Conservation (phyloP, 2,113 vertebrate species). For the Corythornis cristatus region DNA sequence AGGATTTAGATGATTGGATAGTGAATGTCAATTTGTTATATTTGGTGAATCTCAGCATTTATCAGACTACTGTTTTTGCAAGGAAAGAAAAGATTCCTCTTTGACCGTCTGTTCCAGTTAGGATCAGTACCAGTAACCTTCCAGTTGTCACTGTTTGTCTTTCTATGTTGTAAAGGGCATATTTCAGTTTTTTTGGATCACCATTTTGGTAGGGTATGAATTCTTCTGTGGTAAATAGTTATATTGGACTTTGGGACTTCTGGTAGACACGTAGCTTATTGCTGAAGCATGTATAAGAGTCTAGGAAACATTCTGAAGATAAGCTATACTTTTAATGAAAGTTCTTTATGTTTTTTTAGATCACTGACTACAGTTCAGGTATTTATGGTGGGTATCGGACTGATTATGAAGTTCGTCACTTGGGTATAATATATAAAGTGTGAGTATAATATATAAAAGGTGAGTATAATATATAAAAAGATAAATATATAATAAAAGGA, state of each 20-base stretch:
- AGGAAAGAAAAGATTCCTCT: background rate
- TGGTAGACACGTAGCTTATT: background rate
- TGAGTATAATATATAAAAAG: too few relatives aligned
- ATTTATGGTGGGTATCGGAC: background rate
- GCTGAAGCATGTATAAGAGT: background rate
- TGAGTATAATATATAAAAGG: too few relatives aligned
- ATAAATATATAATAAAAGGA: too few relatives aligned
- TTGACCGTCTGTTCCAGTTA: background rate
- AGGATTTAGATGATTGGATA: background rate
- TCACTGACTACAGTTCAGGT: background rate
- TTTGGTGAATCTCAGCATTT: background rate
- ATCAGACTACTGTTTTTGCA: background rate
- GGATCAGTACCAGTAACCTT: background rate
- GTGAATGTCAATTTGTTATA: background rate
- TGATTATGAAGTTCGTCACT: background rate
- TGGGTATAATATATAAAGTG: background rate
- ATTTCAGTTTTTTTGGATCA: background rate
- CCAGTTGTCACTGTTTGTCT: background rate
- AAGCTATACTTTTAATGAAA: background rate
- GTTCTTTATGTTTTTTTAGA: background rate
- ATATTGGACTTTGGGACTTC: background rate
- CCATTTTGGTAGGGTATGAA: background rate
- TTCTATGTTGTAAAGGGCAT: background rate
- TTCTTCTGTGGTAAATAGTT: background rate
- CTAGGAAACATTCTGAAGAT: background rate